A percentile compares a stretch with the other conserved stretches of the same genome.
Evolutionary conservation across 2,888 invertebrate species (phyloP).

Genomic region (Itoplectis maculator): DNA sequence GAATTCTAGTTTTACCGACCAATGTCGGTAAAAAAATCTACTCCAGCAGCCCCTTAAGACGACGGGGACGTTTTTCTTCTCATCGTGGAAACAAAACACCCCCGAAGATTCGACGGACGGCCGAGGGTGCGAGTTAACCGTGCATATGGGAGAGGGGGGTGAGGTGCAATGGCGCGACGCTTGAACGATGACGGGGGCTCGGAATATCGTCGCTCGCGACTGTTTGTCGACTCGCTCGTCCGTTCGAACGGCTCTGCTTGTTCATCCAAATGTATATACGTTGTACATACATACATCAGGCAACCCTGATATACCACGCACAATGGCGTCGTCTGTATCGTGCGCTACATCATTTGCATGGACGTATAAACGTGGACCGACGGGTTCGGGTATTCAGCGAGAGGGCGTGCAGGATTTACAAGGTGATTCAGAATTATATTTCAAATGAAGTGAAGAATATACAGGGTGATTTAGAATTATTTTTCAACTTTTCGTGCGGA

Average conservation of each 20-base stretch:
- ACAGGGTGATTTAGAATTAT: too few relatives aligned
- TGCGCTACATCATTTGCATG: not conserved
- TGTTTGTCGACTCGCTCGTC: constrained; percentile 4
- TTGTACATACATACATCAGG: not conserved
- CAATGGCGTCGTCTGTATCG: not conserved
- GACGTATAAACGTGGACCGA: not conserved
- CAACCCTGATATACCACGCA: not conserved
- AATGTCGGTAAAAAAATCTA: too few relatives aligned
- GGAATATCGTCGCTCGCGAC: not conserved
- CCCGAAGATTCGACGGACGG: not conserved
- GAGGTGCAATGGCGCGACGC: constrained; percentile 14
- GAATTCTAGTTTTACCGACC: too few relatives aligned
- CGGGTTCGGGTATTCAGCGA: not conserved
- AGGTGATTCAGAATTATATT: too few relatives aligned
- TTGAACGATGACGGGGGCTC: constrained; percentile 27
- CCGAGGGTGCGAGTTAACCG: constrained; percentile 1
- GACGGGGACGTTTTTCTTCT: not conserved
- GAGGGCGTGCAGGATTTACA: not conserved
- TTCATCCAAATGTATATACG: not conserved
- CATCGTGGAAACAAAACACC: not conserved
- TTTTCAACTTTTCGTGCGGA: too few relatives aligned
- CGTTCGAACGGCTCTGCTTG: constrained; percentile 5
- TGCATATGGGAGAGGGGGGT: too few relatives aligned
- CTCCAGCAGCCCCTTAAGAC: too few relatives aligned
- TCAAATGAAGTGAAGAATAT: too few relatives aligned